A percentile compares a stretch with the other conserved stretches of the same genome.
Conservation (phyloP, 2,797 vertebrate species). For the Passerculus sandwichensis region DNA sequence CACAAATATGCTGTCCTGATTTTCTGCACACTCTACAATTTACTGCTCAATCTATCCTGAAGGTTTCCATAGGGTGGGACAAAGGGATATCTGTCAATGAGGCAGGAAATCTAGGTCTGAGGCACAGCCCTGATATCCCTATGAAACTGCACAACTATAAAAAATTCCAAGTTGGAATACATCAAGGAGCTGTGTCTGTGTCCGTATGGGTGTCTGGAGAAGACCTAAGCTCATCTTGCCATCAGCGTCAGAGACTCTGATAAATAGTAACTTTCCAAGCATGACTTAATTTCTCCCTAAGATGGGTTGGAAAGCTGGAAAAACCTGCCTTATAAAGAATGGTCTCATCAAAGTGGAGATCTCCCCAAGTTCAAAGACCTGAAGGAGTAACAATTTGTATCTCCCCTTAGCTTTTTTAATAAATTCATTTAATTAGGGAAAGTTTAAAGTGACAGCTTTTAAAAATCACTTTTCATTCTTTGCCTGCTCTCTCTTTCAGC, state of each 20-base stretch:
- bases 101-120: not conserved
- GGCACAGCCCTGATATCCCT: not conserved
- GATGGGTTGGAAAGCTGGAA: conserved; percentile 36
- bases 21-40: not conserved
- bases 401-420: not conserved
- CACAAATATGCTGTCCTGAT: not conserved
- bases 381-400: conserved; percentile 20
- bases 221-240: not conserved
- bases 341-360: not conserved
- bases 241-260: not conserved
- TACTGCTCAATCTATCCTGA: not conserved
- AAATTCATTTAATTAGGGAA: conserved; percentile 11
- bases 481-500: conserved; percentile 7
- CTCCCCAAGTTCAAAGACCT: conserved; percentile 11
- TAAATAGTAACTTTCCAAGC: conserved; percentile 37
- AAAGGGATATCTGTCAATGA: not conserved
- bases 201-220: not conserved
- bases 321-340: conserved; percentile 16
- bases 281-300: conserved; percentile 12
- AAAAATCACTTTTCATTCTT: conserved; percentile 40
- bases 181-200: not conserved
- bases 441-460: conserved; percentile 43
- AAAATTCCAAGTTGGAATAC: not conserved
- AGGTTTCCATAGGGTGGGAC: not conserved
- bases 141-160: not conserved